Percentiles rank a stretch among this genome's conserved stretches.
Conservation (phyloP, 2,888 invertebrate genomes). For the Chamaedrilus cognettii region DNA sequence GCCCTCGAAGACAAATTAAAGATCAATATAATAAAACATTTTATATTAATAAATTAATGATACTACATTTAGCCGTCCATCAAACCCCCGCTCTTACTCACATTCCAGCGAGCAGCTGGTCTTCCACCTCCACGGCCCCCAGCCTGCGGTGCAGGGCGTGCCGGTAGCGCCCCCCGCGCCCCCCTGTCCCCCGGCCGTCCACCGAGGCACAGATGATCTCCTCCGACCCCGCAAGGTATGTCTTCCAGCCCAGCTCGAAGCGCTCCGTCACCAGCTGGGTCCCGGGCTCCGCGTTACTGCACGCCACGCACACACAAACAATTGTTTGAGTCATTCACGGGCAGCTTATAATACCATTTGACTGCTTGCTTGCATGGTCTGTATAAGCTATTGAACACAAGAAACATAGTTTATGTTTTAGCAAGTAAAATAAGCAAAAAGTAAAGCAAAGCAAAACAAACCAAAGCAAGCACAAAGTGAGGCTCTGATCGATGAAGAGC, state of each 20-base stretch:
- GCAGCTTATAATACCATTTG: too few species aligned
- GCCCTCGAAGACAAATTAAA: not conserved
- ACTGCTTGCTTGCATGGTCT: too few species aligned
- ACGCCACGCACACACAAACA: too few species aligned
- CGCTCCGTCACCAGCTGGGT: constrained; percentile 87
- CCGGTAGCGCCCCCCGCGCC: constrained; percentile 79
- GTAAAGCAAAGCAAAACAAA: too few species aligned
- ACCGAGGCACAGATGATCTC: constrained; percentile 89
- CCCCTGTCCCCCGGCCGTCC: constrained; percentile 88
- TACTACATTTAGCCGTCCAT: not conserved
- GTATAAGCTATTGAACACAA: too few species aligned
- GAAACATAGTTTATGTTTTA: too few species aligned
- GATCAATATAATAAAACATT: not conserved
- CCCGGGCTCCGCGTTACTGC: constrained; percentile 89
- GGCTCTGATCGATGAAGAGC: too few species aligned
- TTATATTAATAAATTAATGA: not conserved
- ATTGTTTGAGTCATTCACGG: too few species aligned
- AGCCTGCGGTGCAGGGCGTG: constrained; percentile 83
- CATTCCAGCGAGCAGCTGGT: constrained; percentile 65
- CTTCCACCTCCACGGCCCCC: constrained; percentile 93
- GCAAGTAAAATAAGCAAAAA: too few species aligned
- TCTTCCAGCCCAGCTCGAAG: constrained; percentile 86
- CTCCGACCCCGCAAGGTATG: constrained; percentile 81
- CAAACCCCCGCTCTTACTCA: constrained; percentile 1
- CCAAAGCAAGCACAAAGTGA: too few species aligned